These are phyloP conservation scores for Eupsilia transversa DNA, from an alignment of 2,888 invertebrate species.

Conservation along the genomic window DNA sequence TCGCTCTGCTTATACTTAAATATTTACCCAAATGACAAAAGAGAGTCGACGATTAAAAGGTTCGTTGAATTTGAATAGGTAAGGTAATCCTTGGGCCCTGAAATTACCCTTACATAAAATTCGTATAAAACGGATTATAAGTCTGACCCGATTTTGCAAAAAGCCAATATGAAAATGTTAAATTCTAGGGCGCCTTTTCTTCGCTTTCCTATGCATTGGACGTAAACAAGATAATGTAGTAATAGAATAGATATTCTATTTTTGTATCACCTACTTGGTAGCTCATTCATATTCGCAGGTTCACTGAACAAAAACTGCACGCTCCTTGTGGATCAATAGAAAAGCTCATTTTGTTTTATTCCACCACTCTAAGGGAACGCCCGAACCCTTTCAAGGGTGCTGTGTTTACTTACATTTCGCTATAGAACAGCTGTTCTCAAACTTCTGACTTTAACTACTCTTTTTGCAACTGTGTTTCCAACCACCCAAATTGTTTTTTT, in stretches of 20 bases:
- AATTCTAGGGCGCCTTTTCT: constrained; percentile 2
- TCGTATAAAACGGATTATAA: constrained; percentile 37
- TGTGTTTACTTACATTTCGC: constrained; percentile 80
- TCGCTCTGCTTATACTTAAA: constrained; percentile 51
- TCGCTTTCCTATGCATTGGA: constrained; percentile 21
- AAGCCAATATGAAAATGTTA: constrained; percentile 33
- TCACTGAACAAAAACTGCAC: constrained; percentile 80
- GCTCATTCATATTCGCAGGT: constrained; percentile 77
- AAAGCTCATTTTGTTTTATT: constrained; percentile 88
- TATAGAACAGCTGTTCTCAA: constrained; percentile 66
- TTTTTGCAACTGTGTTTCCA: constrained; percentile 54
- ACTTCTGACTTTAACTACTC: constrained; percentile 48
- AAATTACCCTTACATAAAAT: constrained; percentile 54
- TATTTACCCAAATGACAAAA: constrained; percentile 59
- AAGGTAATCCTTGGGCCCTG: constrained; percentile 46
- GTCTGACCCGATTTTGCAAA: constrained; percentile 32
- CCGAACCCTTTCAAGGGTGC: constrained; percentile 84
- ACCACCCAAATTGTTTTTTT: constrained; percentile 48
- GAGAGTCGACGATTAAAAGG: constrained; percentile 56
- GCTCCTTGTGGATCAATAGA: constrained; percentile 80
- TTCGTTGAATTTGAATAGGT: constrained; percentile 59
- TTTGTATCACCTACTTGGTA: constrained; percentile 38
- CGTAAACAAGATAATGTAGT: constrained; percentile 28
- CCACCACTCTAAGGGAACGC: constrained; percentile 80
- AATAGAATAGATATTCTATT: constrained; percentile 45